Conservation (phyloP, 2,113 vertebrate species). For the Sinocyclocheilus maitianheensis region DNA sequence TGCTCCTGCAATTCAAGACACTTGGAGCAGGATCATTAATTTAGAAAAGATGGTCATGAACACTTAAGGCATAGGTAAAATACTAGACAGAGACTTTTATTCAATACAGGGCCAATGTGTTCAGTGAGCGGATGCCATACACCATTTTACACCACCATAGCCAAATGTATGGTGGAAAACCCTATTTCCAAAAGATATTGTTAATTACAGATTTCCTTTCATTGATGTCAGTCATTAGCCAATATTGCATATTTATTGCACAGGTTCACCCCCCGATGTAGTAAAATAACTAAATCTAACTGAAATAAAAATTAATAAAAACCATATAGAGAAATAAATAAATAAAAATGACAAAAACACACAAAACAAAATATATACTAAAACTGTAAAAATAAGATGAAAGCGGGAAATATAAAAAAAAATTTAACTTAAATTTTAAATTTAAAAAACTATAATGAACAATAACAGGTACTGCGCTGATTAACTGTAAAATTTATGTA, state of each 20-base stretch:
- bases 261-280: too few species aligned
- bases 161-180: neutral
- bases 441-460: neutral
- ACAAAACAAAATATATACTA: too few species aligned
- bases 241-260: neutral
- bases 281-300: too few species aligned
- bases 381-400: too few species aligned
- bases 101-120: neutral
- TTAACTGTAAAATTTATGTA: neutral
- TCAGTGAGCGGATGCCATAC: neutral
- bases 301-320: too few species aligned
- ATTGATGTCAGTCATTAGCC: neutral
- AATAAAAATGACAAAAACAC: too few species aligned
- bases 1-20: constrained; percentile 14
- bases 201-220: neutral
- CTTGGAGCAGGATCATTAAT: constrained; percentile 11
- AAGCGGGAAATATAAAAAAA: too few species aligned
- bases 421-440: too few species aligned
- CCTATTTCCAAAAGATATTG: neutral
- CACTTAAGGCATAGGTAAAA: neutral
- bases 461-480: neutral
- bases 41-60: neutral
- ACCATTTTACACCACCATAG: neutral
- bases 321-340: too few species aligned
- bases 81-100: neutral